These are phyloP conservation scores for Anguilla obscura DNA, from an alignment of 2,797 vertebrate genomes.

Conservation along the genomic window DNA sequence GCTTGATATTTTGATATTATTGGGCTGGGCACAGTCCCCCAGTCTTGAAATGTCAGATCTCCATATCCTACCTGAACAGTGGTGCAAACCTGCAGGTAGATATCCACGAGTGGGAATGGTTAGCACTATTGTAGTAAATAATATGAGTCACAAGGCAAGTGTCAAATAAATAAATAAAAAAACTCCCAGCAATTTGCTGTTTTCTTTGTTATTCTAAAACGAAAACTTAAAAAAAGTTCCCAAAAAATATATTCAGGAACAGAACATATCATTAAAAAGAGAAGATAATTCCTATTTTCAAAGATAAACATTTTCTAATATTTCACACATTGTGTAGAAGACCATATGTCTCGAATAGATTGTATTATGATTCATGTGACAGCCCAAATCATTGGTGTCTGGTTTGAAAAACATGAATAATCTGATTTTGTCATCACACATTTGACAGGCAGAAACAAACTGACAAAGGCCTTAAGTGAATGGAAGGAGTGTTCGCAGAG, in stretches of 20 bases:
- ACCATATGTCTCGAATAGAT: conserved; percentile 42
- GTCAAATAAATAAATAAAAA: neutral
- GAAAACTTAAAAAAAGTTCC: neutral
- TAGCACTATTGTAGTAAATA: neutral
- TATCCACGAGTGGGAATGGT: too few species aligned
- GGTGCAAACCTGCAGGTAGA: neutral
- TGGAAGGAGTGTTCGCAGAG: conserved; percentile 46
- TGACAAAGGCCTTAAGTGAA: conserved; percentile 43
- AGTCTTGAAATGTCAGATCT: conserved; percentile 58
- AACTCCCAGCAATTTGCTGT: neutral
- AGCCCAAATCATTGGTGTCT: conserved; percentile 31
- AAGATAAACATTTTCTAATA: conserved; percentile 9
- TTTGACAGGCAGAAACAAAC: conserved; percentile 33
- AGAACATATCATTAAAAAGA: neutral
- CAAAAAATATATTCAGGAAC: neutral
- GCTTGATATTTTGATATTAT: too few species aligned
- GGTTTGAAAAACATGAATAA: conserved; percentile 53
- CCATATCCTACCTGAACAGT: neutral
- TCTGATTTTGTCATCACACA: conserved; percentile 51
- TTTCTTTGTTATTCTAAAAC: neutral
- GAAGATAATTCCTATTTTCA: neutral
- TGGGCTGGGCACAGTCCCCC: conserved; percentile 64
- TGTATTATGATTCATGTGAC: conserved; percentile 52
- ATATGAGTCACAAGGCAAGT: neutral
- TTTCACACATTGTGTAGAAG: conserved; percentile 17